Conservation (phyloP, 2,888 invertebrate genomes). For the Homarus gammarus region DNA sequence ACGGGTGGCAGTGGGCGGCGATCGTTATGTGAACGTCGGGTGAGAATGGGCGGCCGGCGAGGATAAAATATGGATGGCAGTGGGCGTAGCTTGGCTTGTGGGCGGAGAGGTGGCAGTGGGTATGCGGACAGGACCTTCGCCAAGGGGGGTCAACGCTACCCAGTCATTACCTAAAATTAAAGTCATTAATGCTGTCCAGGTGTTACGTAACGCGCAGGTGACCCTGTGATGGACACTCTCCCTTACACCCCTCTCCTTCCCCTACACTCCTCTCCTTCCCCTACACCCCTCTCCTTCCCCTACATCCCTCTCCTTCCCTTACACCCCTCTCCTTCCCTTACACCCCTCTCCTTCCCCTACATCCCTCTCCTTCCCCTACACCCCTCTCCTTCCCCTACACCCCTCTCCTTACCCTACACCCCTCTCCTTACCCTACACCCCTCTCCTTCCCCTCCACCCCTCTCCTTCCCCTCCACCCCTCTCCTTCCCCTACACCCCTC, state of each 20-base stretch:
- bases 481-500: neutral
- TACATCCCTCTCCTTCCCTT: neutral
- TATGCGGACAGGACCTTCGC: neutral
- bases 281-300: neutral
- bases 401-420: neutral
- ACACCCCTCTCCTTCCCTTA: neutral
- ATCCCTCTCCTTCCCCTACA: neutral
- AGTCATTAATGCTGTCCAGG: slow-evolving; percentile 20
- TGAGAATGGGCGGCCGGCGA: neutral
- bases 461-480: neutral
- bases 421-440: neutral
- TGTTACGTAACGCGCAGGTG: slow-evolving; percentile 3
- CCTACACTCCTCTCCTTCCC: neutral
- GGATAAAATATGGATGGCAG: neutral
- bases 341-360: neutral
- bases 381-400: neutral
- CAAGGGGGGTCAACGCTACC: slow-evolving; percentile 12
- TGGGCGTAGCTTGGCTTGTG: neutral
- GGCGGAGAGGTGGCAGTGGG: neutral
- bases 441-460: neutral
- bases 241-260: neutral
- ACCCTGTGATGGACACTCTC: neutral
- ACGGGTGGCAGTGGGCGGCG: neutral
- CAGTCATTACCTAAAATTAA: slow-evolving; percentile 36
- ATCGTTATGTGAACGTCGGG: neutral